Conservation (phyloP, 2,113 vertebrate species). For the Sphyrna mokarran region DNA sequence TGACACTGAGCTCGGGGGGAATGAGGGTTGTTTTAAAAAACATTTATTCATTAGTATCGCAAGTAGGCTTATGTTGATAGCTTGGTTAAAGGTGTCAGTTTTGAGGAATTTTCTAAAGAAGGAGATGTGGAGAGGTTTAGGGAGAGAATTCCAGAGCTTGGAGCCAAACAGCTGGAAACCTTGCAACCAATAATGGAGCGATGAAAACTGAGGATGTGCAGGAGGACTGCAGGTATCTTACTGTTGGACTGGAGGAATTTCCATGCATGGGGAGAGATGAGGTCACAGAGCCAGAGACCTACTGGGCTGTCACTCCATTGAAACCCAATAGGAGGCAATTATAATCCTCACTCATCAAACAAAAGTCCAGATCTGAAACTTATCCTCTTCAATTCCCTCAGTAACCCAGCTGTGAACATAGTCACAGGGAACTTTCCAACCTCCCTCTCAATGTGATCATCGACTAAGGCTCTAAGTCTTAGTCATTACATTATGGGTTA, state of each 20-base stretch:
- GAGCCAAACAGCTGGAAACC: neutral
- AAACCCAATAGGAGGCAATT: neutral
- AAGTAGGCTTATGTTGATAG: neutral
- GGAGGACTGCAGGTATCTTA: neutral
- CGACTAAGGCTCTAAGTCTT: too few relatives aligned
- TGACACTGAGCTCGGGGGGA: neutral
- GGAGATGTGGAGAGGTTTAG: neutral
- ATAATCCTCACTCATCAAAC: neutral
- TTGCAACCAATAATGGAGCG: neutral
- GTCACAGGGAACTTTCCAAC: neutral
- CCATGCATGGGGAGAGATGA: neutral
- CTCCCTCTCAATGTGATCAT: neutral
- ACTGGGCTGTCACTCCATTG: neutral
- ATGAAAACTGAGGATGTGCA: neutral
- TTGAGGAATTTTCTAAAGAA: neutral
- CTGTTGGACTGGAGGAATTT: neutral
- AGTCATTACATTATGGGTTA: too few relatives aligned
- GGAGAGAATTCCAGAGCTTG: neutral
- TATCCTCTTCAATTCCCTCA: neutral
- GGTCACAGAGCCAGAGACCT: neutral
- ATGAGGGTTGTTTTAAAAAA: too few relatives aligned
- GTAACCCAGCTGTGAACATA: neutral
- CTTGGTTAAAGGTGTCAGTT: neutral
- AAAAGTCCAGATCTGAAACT: neutral
- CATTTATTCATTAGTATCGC: too few relatives aligned